These are phyloP conservation scores for Dasyornis broadbenti DNA, from an alignment of 2,113 vertebrate species.

Conservation along the genomic window DNA sequence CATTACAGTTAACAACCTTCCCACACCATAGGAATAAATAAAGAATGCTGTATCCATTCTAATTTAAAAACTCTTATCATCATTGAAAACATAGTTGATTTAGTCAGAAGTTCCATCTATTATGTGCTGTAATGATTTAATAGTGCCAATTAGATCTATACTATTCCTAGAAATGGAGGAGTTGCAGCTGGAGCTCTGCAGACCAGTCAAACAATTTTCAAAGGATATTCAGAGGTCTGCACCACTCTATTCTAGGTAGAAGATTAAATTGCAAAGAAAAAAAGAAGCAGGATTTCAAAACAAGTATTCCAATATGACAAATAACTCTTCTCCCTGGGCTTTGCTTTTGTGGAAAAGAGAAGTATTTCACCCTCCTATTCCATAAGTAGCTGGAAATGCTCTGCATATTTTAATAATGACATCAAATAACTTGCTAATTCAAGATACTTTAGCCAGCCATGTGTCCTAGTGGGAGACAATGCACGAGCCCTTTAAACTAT, in stretches of 20 bases:
- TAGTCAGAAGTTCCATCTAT: slow-evolving; percentile 57
- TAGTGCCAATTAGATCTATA: slow-evolving; percentile 44
- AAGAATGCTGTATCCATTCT: slow-evolving; percentile 35
- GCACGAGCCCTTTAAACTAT: slow-evolving; percentile 31
- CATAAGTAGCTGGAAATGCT: slow-evolving; percentile 27
- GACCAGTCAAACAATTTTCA: slow-evolving; percentile 15
- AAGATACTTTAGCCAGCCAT: slow-evolving; percentile 24
- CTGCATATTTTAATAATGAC: slow-evolving; percentile 52
- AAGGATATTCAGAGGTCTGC: slow-evolving; percentile 8
- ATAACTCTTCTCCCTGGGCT: not conserved
- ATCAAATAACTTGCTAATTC: slow-evolving; percentile 56
- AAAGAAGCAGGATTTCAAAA: slow-evolving; percentile 27
- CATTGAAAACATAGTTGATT: slow-evolving; percentile 53
- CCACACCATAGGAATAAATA: slow-evolving; percentile 1
- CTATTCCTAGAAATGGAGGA: slow-evolving; percentile 51
- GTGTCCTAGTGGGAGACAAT: slow-evolving; percentile 44
- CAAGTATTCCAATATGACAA: not conserved
- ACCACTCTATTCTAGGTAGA: not conserved
- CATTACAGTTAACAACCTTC: slow-evolving; percentile 22
- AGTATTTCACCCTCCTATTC: slow-evolving; percentile 10
- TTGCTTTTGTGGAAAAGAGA: slow-evolving; percentile 24
- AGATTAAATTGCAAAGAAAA: not conserved
- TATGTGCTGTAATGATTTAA: slow-evolving; percentile 55
- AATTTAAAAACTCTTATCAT: slow-evolving; percentile 52
- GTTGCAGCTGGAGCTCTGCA: slow-evolving; percentile 47